Percentiles rank a stretch among this genome's conserved stretches.
Evolutionary conservation across 2,113 vertebrate genomes (phyloP).

Genomic region (Lepisosteus oculatus): DNA sequence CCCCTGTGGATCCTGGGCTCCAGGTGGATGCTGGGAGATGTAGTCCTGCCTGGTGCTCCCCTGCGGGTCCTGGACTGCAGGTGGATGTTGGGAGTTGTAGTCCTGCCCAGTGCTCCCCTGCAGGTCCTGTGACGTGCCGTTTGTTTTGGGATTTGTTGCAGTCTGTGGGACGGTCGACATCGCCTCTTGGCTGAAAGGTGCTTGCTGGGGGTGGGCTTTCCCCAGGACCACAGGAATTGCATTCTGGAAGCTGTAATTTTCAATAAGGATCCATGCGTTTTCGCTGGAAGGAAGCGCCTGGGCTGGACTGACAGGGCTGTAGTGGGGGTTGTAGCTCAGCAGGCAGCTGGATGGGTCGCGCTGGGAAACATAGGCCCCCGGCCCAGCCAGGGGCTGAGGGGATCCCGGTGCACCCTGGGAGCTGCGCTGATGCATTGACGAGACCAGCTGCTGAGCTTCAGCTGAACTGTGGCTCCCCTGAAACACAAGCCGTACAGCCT

Average conservation of each 20-base stretch:
- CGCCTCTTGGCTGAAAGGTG: not conserved
- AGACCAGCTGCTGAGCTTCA: no score
- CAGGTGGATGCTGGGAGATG: no score
- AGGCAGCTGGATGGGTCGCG: not conserved
- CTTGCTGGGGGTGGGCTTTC: not conserved
- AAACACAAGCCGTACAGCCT: not conserved
- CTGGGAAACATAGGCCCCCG: not conserved
- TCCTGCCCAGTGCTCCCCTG: no score
- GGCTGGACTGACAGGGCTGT: no score
- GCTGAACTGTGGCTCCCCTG: not conserved
- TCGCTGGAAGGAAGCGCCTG: no score
- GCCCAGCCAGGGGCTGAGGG: not conserved
- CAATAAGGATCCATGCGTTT: no score
- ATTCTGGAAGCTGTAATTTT: not conserved
- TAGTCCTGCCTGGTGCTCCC: no score
- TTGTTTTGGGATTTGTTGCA: not conserved
- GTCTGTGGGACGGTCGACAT: not conserved
- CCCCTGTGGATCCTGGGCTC: no score
- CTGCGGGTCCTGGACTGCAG: no score
- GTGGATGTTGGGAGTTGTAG: no score
- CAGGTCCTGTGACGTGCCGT: no score
- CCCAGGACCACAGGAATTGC: not conserved
- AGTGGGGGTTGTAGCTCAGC: not conserved
- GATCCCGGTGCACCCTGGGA: not conserved
- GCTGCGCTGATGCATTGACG: not conserved